Evolutionary conservation across 2,113 vertebrate genomes (phyloP), one percentile per base, ranked within the genome.

Genomic region (Chamaetylas fuelleborni): DNA sequence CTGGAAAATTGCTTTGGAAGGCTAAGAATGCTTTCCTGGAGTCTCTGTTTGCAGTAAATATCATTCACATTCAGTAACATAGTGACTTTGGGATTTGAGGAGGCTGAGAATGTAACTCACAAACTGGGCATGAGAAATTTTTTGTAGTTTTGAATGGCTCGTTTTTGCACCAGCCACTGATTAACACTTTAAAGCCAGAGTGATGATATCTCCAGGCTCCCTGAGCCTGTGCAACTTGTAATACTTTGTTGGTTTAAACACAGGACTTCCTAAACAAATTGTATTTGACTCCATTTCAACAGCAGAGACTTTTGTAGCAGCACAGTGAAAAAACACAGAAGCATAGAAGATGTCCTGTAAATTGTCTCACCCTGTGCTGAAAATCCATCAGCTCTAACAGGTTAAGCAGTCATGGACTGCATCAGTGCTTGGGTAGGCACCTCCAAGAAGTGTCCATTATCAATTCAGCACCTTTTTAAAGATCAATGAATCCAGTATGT

Each of bases 1-100:
- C 85, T 97, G 88, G 90, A 97, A 97, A 98, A 98, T 96, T 95
- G 77, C 88, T 96, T 97, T 96, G 51, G 13, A 97, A 81, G 67
- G 33, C 72, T 91, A 80, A 91, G 65, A 81, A 85, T 86, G 66
- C 91, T 94, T 96, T 97, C 80, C 92, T 14, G 12, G 81, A 88
- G 47, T 42, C 57, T 92, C 12, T 92, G 43, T 53, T 90, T 90
- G 92, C 51, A 62, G 83, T 76, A 92, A 96, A 82, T 65, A 57
- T 77, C 36, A 78, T 77, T 96, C 88, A 84, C 54, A 56, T 80
- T 85, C 61, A 45, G 58, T 65, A 60, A 67, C 3, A 5, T 29
- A 40, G 56, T 88, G 84, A 73, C 78, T 96, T 69, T 64, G 33
- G 23, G 34, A 81, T 42, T 64, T 50, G 76, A 86, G 18, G 40